Percentiles rank a stretch among this genome's conserved stretches.
Evolutionary conservation across 1,140 invertebrate genomes (phyloP).

Genomic region (Arctopsyche grandis): DNA sequence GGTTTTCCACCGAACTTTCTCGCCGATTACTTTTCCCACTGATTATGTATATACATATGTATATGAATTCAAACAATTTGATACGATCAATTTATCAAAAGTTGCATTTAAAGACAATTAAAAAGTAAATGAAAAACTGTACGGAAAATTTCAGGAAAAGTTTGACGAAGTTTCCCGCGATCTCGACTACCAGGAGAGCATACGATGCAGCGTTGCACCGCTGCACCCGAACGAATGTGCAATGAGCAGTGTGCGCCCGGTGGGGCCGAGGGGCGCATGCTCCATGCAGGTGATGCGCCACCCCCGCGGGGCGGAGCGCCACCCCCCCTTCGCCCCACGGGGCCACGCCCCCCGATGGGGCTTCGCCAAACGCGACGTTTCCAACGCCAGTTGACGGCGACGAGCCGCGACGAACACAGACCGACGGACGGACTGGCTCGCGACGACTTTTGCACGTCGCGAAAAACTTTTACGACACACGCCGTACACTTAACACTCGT

Average conservation of each 20-base stretch:
- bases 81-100: too few relatives aligned
- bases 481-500: background rate
- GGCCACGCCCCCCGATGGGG: slow-evolving; percentile 42
- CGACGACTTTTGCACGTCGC: slow-evolving; percentile 25
- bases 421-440: slow-evolving; percentile 4
- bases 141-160: background rate
- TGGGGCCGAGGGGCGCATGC: background rate
- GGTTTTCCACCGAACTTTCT: too few relatives aligned
- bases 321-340: slow-evolving; percentile 13
- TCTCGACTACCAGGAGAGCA: background rate
- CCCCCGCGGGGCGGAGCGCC: slow-evolving; percentile 5
- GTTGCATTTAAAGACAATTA: background rate
- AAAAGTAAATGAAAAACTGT: background rate
- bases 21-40: too few relatives aligned
- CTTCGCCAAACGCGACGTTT: background rate
- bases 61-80: too few relatives aligned
- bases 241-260: slow-evolving; percentile 22
- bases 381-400: slow-evolving; percentile 50
- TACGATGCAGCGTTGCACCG: slow-evolving; percentile 42
- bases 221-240: slow-evolving; percentile 43
- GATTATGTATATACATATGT: too few relatives aligned
- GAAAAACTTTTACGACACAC: slow-evolving; percentile 8
- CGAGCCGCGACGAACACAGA: slow-evolving; percentile 30
- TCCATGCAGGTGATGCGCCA: background rate
- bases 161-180: background rate